phyloP scores from a whole-genome alignment of 1,140 invertebrate species.

The Medauroidea extradentata region DNA sequence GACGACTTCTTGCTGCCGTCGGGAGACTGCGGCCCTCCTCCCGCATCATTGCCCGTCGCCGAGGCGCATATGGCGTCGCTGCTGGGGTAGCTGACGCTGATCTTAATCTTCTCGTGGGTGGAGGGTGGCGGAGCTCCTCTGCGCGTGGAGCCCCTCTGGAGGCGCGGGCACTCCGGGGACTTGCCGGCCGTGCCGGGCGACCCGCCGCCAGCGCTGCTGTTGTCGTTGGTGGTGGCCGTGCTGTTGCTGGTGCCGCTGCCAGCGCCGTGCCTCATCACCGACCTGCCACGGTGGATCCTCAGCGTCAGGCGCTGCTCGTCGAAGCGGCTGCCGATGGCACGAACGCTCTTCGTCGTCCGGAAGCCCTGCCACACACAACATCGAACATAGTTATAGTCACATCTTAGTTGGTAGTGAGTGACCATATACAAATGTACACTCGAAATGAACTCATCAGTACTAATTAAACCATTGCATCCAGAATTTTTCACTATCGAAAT shows the following conservation, averaged over 20 bases:
- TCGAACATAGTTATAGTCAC: too few species aligned
- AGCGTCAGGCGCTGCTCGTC: conserved; percentile 85
- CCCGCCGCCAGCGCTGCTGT: conserved; percentile 30
- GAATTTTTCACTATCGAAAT: too few species aligned
- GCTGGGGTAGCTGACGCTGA: conserved; percentile 76
- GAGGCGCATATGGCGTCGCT: conserved; percentile 62
- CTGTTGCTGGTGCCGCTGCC: conserved; percentile 47
- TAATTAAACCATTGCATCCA: too few species aligned
- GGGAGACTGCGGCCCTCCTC: conserved; percentile 6
- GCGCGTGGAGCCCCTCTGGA: conserved; percentile 1
- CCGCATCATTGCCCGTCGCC: conserved; percentile 41
- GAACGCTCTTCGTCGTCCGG: conserved; percentile 76
- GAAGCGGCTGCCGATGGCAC: conserved; percentile 56
- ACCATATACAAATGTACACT: too few species aligned
- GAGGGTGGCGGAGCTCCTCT: conserved; percentile 27
- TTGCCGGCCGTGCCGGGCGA: conserved; percentile 4
- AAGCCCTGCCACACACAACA: too few species aligned
- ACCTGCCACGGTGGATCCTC: conserved; percentile 73
- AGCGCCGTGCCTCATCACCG: neutral
- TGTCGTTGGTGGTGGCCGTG: conserved; percentile 47
- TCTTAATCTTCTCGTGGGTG: conserved; percentile 70
- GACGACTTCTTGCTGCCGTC: conserved; percentile 18
- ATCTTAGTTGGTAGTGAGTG: too few species aligned
- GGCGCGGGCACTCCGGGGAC: conserved; percentile 2
- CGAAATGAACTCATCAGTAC: too few species aligned